Conservation (phyloP, 2,797 vertebrate genomes). For the Eulemur albifrons region DNA sequence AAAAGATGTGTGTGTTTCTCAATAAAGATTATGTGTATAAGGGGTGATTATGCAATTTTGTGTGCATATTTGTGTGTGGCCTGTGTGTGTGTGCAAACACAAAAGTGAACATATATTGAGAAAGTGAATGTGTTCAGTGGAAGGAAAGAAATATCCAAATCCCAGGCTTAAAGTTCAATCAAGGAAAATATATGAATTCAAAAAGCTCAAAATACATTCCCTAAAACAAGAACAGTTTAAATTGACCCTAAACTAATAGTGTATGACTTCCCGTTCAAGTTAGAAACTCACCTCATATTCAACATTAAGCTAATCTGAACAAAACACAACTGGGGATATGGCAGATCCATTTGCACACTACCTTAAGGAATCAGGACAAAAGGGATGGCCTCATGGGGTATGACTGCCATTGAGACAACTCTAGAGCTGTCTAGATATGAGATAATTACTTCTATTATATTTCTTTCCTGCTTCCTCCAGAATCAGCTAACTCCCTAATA, state of each 20-base stretch:
- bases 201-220: not conserved
- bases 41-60: not conserved
- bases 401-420: not conserved
- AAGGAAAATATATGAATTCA: not conserved
- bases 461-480: constrained; percentile 25
- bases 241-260: not conserved
- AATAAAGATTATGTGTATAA: not conserved
- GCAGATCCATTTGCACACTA: not conserved
- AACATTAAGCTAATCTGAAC: not conserved
- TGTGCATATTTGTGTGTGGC: not conserved
- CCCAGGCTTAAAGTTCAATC: not conserved
- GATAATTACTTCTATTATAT: not conserved
- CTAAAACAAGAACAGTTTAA: not conserved
- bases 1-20: not conserved
- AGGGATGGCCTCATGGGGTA: not conserved
- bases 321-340: not conserved
- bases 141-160: not conserved
- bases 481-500: not conserved
- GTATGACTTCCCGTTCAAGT: constrained; percentile 5
- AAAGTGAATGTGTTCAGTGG: not conserved
- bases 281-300: not conserved
- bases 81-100: not conserved
- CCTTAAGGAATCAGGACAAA: not conserved
- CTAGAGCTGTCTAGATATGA: not conserved
- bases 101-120: not conserved